These are phyloP conservation scores for Heliconius nattereri DNA, from an alignment of 1,140 invertebrate species.

Conservation along the genomic window DNA sequence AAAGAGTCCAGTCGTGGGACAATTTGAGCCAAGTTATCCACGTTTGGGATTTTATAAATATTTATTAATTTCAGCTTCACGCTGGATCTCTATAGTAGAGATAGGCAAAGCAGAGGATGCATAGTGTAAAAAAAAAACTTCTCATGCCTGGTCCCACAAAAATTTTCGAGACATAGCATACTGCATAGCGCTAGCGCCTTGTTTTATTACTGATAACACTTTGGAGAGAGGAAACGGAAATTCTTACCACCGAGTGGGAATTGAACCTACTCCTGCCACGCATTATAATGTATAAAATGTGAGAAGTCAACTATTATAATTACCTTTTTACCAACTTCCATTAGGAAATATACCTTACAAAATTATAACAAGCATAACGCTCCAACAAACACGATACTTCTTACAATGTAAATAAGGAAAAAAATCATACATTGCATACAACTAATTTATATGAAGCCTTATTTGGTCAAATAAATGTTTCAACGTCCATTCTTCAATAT, in stretches of 20 bases:
- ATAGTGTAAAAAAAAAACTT: neutral
- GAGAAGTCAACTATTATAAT: no score
- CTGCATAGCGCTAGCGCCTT: neutral
- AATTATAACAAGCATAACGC: neutral
- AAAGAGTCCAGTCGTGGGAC: neutral
- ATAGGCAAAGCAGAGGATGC: no score
- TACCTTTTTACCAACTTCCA: neutral
- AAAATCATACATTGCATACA: neutral
- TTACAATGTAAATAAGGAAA: neutral
- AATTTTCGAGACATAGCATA: neutral
- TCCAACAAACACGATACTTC: neutral
- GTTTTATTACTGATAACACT: neutral
- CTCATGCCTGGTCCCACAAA: no score
- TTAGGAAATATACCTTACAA: neutral
- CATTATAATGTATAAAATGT: no score
- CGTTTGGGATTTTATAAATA: neutral
- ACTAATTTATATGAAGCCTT: conserved; percentile 4
- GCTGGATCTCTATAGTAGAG: no score
- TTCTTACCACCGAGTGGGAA: neutral
- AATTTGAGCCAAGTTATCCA: neutral
- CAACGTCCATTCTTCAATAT: neutral
- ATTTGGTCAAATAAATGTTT: neutral
- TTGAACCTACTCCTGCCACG: neutral
- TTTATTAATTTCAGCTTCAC: neutral
- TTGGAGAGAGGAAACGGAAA: neutral